Evolutionary conservation across 92 coral and sea anemone genomes (phyloP).

Genomic region (Palythoa grandiflora): DNA sequence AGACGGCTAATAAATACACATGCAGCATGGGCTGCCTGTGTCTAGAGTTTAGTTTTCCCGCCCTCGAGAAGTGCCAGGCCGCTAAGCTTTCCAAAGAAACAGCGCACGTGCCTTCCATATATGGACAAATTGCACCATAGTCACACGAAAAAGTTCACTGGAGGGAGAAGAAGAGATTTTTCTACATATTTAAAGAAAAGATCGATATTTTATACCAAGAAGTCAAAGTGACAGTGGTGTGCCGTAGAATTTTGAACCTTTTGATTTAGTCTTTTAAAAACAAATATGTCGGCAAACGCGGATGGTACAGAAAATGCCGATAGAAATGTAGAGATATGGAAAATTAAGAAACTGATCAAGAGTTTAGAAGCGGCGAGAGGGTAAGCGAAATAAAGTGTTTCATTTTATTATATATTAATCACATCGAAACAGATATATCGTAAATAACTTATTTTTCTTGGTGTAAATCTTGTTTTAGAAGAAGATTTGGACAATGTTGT

Average conservation of each 20-base stretch:
- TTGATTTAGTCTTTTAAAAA: background rate
- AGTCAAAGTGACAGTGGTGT: background rate
- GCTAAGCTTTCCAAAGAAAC: slow-evolving; percentile 3
- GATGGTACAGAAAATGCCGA: slow-evolving; percentile 96
- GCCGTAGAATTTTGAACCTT: background rate
- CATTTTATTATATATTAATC: background rate
- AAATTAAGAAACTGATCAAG: slow-evolving; percentile 94
- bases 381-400: slow-evolving; percentile 55
- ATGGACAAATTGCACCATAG: slow-evolving; percentile 99
- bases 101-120: slow-evolving; percentile 91
- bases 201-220: background rate
- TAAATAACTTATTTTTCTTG: background rate
- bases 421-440: background rate
- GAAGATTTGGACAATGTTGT: background rate
- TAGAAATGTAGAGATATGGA: slow-evolving; percentile 99
- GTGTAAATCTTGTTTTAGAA: background rate
- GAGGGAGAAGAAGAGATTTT: background rate
- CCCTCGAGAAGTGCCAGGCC: slow-evolving; percentile 10
- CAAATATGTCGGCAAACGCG: slow-evolving; percentile 37
- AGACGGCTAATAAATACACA: no score
- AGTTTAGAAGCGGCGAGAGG: slow-evolving; percentile 99
- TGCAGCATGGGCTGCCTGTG: background rate
- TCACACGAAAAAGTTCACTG: slow-evolving; percentile 42
- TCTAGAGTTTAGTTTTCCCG: slow-evolving; percentile 5
- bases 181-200: background rate